These are phyloP conservation scores for Esox niger DNA, from an alignment of 2,113 vertebrate species.

Conservation along the genomic window DNA sequence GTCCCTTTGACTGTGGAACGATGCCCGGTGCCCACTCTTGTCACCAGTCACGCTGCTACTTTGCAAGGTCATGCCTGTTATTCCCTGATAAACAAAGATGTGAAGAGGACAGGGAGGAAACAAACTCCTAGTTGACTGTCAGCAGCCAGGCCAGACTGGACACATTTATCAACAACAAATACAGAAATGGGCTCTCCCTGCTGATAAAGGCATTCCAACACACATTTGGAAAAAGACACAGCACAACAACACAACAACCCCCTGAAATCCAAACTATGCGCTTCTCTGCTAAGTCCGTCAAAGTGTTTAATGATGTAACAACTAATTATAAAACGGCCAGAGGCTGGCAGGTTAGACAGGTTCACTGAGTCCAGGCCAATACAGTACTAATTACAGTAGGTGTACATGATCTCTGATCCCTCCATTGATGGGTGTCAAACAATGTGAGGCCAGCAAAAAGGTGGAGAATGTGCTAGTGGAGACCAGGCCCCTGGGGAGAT, in stretches of 20 bases:
- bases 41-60: constrained; percentile 36
- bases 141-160: constrained; percentile 17
- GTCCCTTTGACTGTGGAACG: constrained; percentile 27
- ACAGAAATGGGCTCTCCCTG: constrained; percentile 45
- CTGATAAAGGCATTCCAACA: constrained; percentile 52
- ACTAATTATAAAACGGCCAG: constrained; percentile 54
- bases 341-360: constrained; percentile 27
- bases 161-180: constrained; percentile 42
- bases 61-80: constrained; percentile 67
- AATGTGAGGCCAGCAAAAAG: constrained; percentile 38
- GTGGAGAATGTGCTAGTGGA: constrained; percentile 35
- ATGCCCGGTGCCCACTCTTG: constrained; percentile 40
- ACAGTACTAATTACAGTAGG: constrained; percentile 56
- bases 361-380: constrained; percentile 31
- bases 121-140: constrained; percentile 34
- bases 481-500: constrained; percentile 55
- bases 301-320: constrained; percentile 12
- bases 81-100: constrained; percentile 66
- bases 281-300: constrained; percentile 49
- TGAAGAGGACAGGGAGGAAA: constrained; percentile 24
- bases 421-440: constrained; percentile 55
- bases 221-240: constrained; percentile 35
- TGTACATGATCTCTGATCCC: constrained; percentile 45
- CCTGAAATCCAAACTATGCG: constrained; percentile 35
- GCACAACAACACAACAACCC: constrained; percentile 27